These are phyloP conservation scores for Sus cebifrons DNA, from an alignment of 2,797 vertebrate genomes.

Conservation along the genomic window DNA sequence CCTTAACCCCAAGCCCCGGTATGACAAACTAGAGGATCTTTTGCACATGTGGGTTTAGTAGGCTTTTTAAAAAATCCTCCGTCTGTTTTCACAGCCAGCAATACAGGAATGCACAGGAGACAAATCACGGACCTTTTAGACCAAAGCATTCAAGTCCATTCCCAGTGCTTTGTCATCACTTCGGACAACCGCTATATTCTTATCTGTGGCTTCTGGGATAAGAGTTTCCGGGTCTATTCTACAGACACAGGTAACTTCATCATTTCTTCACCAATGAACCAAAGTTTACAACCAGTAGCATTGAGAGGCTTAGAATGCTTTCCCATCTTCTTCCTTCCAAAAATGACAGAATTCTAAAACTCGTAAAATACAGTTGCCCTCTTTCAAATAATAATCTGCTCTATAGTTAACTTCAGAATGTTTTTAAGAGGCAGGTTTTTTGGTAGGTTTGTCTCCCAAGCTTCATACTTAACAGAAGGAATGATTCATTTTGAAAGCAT, in stretches of 20 bases:
- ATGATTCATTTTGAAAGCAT: conserved; percentile 26
- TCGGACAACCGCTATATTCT: conserved; percentile 98
- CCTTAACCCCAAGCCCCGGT: background rate
- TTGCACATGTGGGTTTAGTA: conserved; percentile 47
- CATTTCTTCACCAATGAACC: background rate
- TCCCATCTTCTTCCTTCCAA: conserved; percentile 18
- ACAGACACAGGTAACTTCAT: conserved; percentile 95
- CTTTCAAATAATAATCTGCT: conserved; percentile 16
- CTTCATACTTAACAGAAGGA: conserved; percentile 3
- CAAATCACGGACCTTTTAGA: conserved; percentile 98
- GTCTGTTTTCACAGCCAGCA: conserved; percentile 91
- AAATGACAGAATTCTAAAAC: conserved; percentile 23
- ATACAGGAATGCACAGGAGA: conserved; percentile 94
- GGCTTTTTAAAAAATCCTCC: background rate
- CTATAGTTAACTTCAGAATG: background rate
- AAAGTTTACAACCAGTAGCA: background rate
- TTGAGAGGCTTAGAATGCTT: background rate
- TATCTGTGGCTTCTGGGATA: conserved; percentile 99
- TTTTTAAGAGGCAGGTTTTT: conserved; percentile 58
- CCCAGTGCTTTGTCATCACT: conserved; percentile 97
- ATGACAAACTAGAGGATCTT: conserved; percentile 55
- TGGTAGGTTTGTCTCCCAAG: conserved; percentile 42
- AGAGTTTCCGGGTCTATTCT: conserved; percentile 98
- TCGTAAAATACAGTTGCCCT: background rate
- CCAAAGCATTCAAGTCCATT: conserved; percentile 98